Evolutionary conservation across 2,888 invertebrate genomes (phyloP).

Genomic region (Cephus rjabovi): DNA sequence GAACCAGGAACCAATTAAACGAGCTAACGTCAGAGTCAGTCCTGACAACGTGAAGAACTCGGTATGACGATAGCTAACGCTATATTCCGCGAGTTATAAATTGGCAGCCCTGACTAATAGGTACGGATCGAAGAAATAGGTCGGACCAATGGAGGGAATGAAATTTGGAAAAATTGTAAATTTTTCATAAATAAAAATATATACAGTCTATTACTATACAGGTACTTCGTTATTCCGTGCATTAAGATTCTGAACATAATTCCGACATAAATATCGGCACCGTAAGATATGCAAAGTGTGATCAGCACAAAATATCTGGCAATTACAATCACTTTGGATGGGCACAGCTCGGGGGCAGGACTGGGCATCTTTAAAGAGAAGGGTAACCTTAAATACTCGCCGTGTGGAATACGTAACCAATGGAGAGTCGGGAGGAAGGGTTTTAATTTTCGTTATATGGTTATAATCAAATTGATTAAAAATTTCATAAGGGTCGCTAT

Average conservation of each 20-base stretch:
- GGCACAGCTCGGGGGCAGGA: constrained; percentile 26
- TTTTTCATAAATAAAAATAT: not conserved
- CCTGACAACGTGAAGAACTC: no score
- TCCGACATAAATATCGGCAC: constrained; percentile 46
- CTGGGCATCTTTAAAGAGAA: not conserved
- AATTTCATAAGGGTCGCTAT: not conserved
- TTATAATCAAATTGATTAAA: not conserved
- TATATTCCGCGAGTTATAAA: not conserved
- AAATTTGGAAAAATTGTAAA: not conserved
- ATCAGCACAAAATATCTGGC: constrained; percentile 47
- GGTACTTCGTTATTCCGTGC: not conserved
- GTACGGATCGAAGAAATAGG: not conserved
- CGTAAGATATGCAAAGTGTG: constrained; percentile 45
- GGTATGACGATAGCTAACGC: no score
- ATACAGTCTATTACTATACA: not conserved
- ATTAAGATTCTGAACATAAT: constrained; percentile 50
- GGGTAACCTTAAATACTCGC: not conserved
- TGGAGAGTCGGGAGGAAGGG: not conserved
- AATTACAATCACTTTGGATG: constrained; percentile 47
- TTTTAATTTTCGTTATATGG: not conserved
- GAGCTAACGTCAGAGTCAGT: not conserved
- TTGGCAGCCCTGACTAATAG: not conserved
- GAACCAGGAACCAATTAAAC: not conserved
- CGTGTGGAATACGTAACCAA: not conserved
- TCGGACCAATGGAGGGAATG: not conserved